These are phyloP conservation scores for Drosophila insularis DNA, from an alignment of 1,140 invertebrate genomes.

Conservation along the genomic window DNA sequence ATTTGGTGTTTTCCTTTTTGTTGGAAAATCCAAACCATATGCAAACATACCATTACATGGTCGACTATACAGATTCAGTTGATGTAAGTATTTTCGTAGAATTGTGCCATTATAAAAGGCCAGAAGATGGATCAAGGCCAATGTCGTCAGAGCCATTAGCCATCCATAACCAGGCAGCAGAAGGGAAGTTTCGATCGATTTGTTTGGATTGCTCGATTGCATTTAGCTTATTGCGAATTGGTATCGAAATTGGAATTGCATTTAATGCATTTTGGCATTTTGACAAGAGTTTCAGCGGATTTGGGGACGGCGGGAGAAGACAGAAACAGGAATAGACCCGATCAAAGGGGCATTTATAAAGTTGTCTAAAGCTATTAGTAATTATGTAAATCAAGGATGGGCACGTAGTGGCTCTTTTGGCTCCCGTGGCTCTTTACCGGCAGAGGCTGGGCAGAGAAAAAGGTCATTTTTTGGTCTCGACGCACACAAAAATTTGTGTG, in stretches of 20 bases:
- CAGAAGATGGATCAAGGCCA: conserved; percentile 57
- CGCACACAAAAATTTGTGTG: no score
- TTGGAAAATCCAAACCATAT: conserved; percentile 27
- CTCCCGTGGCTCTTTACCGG: no score
- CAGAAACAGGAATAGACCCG: not conserved
- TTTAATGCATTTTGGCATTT: conserved; percentile 53
- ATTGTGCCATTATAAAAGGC: not conserved
- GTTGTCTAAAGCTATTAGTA: not conserved
- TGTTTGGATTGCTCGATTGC: conserved; percentile 49
- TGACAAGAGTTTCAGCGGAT: conserved; percentile 11
- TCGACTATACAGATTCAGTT: not conserved
- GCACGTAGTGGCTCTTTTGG: no score
- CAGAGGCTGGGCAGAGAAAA: no score
- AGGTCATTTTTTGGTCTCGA: no score
- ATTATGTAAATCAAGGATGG: no score
- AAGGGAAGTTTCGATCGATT: conserved; percentile 48
- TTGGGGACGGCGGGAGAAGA: not conserved
- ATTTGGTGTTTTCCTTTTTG: conserved; percentile 1
- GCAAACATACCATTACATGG: not conserved
- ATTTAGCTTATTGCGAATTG: conserved; percentile 31
- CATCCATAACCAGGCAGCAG: conserved; percentile 2
- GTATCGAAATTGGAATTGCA: conserved; percentile 51
- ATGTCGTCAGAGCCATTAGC: conserved; percentile 45
- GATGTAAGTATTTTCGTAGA: not conserved
- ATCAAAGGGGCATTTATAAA: not conserved